phyloP scores from a whole-genome alignment of 2,797 vertebrate genomes.

The Helostoma temminkii region DNA sequence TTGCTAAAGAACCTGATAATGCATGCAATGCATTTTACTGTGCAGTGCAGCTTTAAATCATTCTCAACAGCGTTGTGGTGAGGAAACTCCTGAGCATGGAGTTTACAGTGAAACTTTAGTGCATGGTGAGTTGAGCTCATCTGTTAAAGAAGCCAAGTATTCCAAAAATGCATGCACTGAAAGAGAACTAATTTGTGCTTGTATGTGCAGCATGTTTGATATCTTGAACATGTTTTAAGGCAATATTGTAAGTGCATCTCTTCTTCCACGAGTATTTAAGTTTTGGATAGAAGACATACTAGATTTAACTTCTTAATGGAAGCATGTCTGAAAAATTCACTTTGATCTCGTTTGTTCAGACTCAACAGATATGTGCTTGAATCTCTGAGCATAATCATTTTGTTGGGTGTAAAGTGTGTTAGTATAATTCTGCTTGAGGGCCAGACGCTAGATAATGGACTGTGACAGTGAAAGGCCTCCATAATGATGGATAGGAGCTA shows the following conservation, averaged over 20 bases:
- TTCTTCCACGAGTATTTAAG: conserved; percentile 16
- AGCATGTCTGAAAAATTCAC: conserved; percentile 14
- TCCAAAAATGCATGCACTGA: too few relatives aligned
- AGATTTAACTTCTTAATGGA: conserved; percentile 37
- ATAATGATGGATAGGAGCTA: conserved; percentile 56
- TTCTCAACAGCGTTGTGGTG: conserved; percentile 35
- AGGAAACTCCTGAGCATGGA: conserved; percentile 46
- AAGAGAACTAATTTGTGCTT: not conserved
- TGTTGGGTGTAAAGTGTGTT: conserved; percentile 41
- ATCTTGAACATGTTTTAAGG: not conserved
- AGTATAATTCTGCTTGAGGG: conserved; percentile 51
- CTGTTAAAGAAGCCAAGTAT: too few relatives aligned
- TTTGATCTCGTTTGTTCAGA: conserved; percentile 50
- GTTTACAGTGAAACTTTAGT: conserved; percentile 59
- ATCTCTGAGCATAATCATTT: conserved; percentile 37
- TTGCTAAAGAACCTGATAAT: conserved; percentile 50
- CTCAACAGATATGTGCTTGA: not conserved
- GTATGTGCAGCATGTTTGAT: not conserved
- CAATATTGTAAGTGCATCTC: not conserved
- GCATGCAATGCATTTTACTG: conserved; percentile 35
- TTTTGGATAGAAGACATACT: conserved; percentile 15
- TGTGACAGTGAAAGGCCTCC: conserved; percentile 51
- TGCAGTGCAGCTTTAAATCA: conserved; percentile 43
- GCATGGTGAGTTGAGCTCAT: too few relatives aligned
- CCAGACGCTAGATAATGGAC: conserved; percentile 59